Percentiles rank a stretch among this genome's conserved stretches.
phyloP scores from a whole-genome alignment of 2,113 vertebrate species.

The Rallus limicola region DNA sequence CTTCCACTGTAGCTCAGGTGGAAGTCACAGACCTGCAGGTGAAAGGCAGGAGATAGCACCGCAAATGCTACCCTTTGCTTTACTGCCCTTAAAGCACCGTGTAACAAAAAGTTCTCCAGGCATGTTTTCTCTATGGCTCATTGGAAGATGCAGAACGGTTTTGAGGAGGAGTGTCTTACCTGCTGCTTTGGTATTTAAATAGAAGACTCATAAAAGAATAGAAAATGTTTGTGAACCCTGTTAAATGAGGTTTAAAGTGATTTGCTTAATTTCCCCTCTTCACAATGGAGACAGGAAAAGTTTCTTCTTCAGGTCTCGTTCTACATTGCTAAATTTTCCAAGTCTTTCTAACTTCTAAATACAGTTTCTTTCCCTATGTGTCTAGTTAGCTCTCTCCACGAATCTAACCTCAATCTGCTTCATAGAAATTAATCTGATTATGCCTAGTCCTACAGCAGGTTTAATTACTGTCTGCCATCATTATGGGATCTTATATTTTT shows the following conservation, averaged over 20 bases:
- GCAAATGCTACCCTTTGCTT: background rate
- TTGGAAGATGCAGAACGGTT: background rate
- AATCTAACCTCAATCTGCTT: background rate
- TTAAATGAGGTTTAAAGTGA: background rate
- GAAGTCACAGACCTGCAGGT: background rate
- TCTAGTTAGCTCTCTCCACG: background rate
- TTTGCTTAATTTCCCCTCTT: background rate
- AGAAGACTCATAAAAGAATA: background rate
- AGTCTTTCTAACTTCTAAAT: background rate
- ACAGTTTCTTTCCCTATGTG: background rate
- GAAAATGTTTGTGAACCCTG: background rate
- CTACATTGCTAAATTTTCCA: background rate
- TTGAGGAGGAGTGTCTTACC: background rate
- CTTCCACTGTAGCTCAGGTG: background rate
- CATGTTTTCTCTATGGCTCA: background rate
- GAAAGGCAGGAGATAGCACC: background rate
- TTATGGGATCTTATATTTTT: background rate
- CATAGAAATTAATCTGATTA: background rate
- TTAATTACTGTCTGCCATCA: background rate
- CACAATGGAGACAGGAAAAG: background rate
- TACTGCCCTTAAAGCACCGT: background rate
- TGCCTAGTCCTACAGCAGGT: background rate
- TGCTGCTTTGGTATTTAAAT: background rate
- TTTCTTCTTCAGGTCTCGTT: rapidly evolving
- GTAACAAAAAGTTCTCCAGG: background rate